Evolutionary conservation across 2,888 invertebrate genomes (phyloP).

Genomic region (Pherbina coryleti): DNA sequence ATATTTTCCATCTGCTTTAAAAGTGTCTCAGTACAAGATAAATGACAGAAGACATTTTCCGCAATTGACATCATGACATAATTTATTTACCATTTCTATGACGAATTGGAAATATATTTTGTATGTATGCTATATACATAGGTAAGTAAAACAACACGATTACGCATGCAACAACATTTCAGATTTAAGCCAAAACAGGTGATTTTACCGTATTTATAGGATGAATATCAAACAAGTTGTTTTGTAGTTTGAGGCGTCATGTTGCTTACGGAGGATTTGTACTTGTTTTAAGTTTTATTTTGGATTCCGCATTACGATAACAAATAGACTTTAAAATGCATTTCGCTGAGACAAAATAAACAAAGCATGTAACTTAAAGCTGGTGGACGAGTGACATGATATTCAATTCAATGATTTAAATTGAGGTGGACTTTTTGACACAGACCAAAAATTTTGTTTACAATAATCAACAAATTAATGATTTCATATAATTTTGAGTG

Average conservation of each 20-base stretch:
- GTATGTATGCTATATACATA: background rate
- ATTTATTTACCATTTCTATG: conserved; percentile 9
- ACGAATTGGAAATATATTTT: background rate
- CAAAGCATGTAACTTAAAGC: background rate
- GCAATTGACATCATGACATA: conserved; percentile 32
- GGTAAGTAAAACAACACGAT: background rate
- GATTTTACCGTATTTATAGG: background rate
- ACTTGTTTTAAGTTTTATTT: background rate
- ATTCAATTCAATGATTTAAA: no score
- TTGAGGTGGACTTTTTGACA: no score
- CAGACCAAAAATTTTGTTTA: no score
- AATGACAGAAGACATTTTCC: no score
- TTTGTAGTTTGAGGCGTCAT: background rate
- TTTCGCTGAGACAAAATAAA: background rate
- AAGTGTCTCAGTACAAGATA: background rate
- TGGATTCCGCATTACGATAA: conserved; percentile 13
- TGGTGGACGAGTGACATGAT: background rate
- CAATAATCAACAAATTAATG: no score
- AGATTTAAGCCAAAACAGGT: conserved; percentile 13
- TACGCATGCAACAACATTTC: conserved; percentile 16
- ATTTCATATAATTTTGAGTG: no score
- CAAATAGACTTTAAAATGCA: no score
- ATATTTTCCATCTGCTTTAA: background rate
- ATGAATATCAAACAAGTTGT: background rate
- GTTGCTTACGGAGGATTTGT: background rate